phyloP scores from a whole-genome alignment of 2,113 vertebrate species.

The Entelurus aequoreus region DNA sequence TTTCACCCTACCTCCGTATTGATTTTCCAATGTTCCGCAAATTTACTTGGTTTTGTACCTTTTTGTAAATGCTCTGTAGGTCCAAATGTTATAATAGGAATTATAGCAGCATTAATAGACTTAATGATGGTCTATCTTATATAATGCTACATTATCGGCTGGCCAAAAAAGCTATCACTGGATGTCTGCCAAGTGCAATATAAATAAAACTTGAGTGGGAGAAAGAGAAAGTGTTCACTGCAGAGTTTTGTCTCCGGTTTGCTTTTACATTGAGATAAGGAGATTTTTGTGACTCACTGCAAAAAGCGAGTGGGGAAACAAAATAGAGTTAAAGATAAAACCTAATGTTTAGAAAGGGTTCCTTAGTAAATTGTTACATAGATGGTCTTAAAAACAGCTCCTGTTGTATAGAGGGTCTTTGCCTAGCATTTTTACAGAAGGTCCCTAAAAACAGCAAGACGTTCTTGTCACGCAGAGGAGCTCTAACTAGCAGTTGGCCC shows the following conservation, averaged over 20 bases:
- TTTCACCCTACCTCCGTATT: too few relatives aligned
- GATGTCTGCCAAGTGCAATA: background rate
- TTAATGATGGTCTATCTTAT: too few relatives aligned
- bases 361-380: background rate
- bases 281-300: background rate
- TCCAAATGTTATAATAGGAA: background rate
- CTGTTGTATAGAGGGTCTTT: too few relatives aligned
- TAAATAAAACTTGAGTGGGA: slow-evolving; percentile 4
- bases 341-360: background rate
- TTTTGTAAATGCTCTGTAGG: background rate
- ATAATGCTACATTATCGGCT: background rate
- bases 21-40: too few relatives aligned
- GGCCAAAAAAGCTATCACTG: background rate
- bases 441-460: too few relatives aligned
- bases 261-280: background rate
- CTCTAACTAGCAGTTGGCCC: too few relatives aligned
- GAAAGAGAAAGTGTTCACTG: background rate
- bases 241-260: background rate
- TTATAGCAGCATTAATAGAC: too few relatives aligned
- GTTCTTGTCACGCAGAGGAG: too few relatives aligned
- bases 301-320: background rate
- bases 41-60: background rate
- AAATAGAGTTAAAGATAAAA: background rate
- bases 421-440: too few relatives aligned
- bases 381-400: too few relatives aligned